Percentiles rank a stretch among this genome's conserved stretches.
These are phyloP conservation scores for Tetranychus piercei DNA, from an alignment of 2,888 invertebrate species.

Conservation along the genomic window DNA sequence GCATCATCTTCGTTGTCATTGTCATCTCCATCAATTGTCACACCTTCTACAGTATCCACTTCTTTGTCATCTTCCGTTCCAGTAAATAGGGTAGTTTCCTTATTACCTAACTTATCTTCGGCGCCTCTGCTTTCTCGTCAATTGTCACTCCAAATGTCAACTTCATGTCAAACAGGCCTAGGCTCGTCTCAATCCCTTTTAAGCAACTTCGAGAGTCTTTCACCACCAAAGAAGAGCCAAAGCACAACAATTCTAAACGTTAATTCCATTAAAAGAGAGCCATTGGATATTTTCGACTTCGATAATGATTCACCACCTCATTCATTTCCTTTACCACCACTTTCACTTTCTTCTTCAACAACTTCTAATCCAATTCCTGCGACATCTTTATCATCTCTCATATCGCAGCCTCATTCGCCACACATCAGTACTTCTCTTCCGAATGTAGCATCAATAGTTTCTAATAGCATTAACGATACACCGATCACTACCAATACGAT, in stretches of 20 bases:
- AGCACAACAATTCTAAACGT: neutral
- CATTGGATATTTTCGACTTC: slow-evolving; percentile 10
- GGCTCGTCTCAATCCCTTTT: neutral
- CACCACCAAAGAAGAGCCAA: neutral
- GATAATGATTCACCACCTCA: slow-evolving; percentile 14
- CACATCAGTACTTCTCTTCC: neutral
- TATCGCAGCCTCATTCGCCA: neutral
- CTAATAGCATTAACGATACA: neutral
- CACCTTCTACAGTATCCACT: neutral
- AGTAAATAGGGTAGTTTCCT: neutral
- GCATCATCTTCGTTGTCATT: neutral
- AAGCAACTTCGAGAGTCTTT: neutral
- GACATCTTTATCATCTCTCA: slow-evolving; percentile 6
- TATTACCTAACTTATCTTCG: neutral
- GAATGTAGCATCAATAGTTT: neutral
- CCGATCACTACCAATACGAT: too few species aligned
- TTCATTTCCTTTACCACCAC: slow-evolving; percentile 9
- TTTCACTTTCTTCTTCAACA: neutral
- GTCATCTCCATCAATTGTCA: neutral
- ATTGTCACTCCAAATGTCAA: neutral
- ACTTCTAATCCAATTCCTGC: neutral
- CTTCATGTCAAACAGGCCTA: neutral
- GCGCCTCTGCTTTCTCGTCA: neutral
- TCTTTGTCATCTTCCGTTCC: neutral
- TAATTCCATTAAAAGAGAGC: neutral